Evolutionary conservation across 2,113 vertebrate genomes (phyloP).

Genomic region (Candoia aspera): DNA sequence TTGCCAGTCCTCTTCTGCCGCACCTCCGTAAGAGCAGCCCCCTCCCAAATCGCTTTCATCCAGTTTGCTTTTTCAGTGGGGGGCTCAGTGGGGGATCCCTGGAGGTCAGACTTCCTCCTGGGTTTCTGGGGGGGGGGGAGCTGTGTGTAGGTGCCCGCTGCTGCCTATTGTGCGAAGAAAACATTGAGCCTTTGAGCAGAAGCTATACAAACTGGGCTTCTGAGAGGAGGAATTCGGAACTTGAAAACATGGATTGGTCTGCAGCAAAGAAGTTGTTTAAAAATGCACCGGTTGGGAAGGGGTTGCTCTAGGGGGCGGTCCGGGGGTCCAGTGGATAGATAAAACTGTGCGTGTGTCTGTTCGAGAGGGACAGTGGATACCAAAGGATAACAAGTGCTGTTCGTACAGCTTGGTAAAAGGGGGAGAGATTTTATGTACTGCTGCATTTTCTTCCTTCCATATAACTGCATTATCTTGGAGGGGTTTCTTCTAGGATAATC

Average conservation of each 20-base stretch:
- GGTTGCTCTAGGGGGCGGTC: neutral
- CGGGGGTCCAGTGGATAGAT: no score
- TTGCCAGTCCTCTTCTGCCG: fast-evolving
- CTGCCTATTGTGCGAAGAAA: fast-evolving
- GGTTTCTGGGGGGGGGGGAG: neutral
- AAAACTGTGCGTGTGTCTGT: neutral
- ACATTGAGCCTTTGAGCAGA: neutral
- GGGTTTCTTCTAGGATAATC: neutral
- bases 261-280: no score
- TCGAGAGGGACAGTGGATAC: neutral
- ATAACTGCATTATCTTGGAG: neutral
- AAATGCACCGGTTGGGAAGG: neutral
- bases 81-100: no score
- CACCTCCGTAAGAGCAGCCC: fast-evolving
- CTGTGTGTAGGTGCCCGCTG: neutral
- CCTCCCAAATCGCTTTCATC: neutral
- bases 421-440: neutral
- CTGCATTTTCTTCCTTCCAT: neutral
- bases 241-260: neutral
- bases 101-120: neutral
- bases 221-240: neutral
- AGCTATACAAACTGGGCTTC: neutral
- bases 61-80: neutral
- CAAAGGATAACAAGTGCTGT: neutral
- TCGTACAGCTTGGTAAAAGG: neutral